Base-by-base conservation (phyloP, 23 tunicate species). In the Styela clava region DNA sequence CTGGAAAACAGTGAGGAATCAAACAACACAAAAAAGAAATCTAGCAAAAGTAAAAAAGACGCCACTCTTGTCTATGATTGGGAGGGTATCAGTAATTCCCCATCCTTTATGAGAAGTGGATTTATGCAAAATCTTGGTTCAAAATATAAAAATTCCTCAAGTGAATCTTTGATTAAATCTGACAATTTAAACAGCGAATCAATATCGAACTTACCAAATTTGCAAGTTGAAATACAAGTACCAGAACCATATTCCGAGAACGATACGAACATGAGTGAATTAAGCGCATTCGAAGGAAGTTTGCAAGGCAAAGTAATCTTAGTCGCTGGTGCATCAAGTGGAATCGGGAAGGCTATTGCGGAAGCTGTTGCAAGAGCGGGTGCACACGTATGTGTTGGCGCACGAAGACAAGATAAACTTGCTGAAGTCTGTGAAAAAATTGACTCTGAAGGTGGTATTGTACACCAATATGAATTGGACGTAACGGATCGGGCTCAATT, bases 271-370 rank as follows among this genome's bases (percentile, higher is more conserved):
- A 44, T 44, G 56, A 44, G 12, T 44, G 56, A 44, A 44, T 5
- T 5, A 5, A 5, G 7, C 7, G 7, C 7, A 5, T 44, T 12
- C 7, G 12, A 12, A 12, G 12, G 9, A 44, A 5, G 56, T 44
- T 12, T 44, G 7, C 12, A 5, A 44, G 56, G 56, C 27, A 74
- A 85, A 69, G 98, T 93, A 31, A 89, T 93, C 2, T 52, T 93
- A 2, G 86, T 93, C 2, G 87, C 98, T 76, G 98, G 98, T 21
- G 98, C 98, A 18, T 87, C 98, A 23, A 88, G 93, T 76, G 98
- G 98, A 20, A 93, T 93, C 71, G 98, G 98, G 21, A 81, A 87
- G 85, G 70, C 92, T 18, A 85, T 87, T 63, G 92, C 93, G 1
- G 18, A 79, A 52, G 35, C 35, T 64, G 80, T 93, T 19, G 89